Base-by-base conservation (phyloP, 2,113 vertebrate species). In the Chaetodon auriga region DNA sequence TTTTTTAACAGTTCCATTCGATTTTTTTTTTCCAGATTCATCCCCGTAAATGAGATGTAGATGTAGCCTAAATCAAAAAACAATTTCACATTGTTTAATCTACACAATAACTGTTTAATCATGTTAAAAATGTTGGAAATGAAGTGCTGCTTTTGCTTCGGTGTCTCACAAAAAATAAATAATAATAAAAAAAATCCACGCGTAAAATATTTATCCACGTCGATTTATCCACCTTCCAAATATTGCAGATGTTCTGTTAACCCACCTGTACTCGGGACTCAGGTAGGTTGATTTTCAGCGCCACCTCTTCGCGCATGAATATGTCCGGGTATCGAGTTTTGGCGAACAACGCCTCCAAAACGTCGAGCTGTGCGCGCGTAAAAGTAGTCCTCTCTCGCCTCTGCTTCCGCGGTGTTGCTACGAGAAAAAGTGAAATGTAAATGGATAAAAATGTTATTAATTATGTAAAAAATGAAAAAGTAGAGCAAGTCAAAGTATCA, bases 301-400 rank as follows among this genome's bases (percentile, higher is more conserved):
- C 98, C 90, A 99, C 98, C 87, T 99, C 98, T 87, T 99, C 98
- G 54, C 98, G 93, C 98, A 99, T 99, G 95, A 99, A 99, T 95
- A 99, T 99, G 87, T 99, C 98, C 41, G 98, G 98, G 90, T 99
- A 99, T 30, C 98, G 97, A 60, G 98, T 99, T 96, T 99, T 99
- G 91, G 95, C 97, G 78, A 99, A 99, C 57, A 99, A 96, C 21
- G 97, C 96, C 93, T 99, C 98, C 94, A 99, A 93, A 85, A 99
- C 95, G 5, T 99, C 98, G 41, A 99, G 96, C 93, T 99, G 98
- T 1, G 98, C 97, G 71, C 98, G 96, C 80, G 98, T 99, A 91
- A 99, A 99, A 73, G 98, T 99, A 51, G 98, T 99, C 90, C 98
- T 95, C 86, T 99, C 98, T 86, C 98, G 93, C 83, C 98, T 95